Conservation (phyloP, 2,113 vertebrate genomes). For the Pseudolaguvia tuberculata region DNA sequence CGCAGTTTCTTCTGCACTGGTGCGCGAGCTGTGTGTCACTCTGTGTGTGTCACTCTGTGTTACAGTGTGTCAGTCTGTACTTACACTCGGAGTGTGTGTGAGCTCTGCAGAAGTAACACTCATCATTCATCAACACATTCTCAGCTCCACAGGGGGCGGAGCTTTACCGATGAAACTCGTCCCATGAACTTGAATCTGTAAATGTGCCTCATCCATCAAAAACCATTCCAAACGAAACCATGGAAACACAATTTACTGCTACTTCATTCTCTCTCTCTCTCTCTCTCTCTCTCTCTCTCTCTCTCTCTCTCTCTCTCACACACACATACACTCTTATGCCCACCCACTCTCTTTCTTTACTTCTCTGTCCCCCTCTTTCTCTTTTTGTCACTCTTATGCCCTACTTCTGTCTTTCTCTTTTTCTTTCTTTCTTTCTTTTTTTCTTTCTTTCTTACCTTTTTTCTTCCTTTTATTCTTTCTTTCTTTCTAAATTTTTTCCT, state of each 20-base stretch:
- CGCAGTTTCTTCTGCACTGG: too few species aligned
- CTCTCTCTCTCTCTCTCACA: background rate
- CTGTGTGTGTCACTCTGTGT: too few species aligned
- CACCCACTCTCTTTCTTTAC: background rate
- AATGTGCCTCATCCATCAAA: conserved; percentile 36
- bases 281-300: conserved; percentile 14
- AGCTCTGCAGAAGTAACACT: background rate
- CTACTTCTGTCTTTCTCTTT: too few species aligned
- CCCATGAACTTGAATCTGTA: background rate
- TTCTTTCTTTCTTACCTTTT: too few species aligned
- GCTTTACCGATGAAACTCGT: background rate
- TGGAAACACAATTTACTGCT: conserved; percentile 54
- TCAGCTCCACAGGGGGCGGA: background rate
- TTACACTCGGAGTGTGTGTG: background rate
- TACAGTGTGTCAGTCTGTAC: too few species aligned
- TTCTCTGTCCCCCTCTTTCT: background rate
- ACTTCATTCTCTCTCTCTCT: conserved; percentile 6
- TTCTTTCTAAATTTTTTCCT: too few species aligned
- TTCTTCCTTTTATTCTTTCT: too few species aligned
- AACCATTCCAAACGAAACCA: conserved; percentile 54
- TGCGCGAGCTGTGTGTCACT: too few species aligned
- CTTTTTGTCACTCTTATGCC: too few species aligned
- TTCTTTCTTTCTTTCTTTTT: background rate
- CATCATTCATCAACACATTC: background rate
- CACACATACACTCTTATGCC: too few species aligned